Evolutionary conservation across 2,888 invertebrate species (phyloP), one percentile per base, ranked within the genome.

Genomic region (Dasypolia templi): DNA sequence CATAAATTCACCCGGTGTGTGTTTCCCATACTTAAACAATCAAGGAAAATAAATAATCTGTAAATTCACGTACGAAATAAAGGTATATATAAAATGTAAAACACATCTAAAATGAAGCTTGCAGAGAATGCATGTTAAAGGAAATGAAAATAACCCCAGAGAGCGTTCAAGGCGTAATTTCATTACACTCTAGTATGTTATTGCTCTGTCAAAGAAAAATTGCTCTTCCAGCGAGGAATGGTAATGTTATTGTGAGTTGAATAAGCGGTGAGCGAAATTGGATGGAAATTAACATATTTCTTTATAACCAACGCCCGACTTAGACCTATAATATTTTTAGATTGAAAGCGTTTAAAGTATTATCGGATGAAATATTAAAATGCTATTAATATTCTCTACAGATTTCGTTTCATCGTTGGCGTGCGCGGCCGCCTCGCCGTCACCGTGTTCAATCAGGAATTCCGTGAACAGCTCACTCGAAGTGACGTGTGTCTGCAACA

Each of bases 401-500:
- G 95, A 92, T 91, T 95, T 93, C 84, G 88, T 86, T 65, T 93
- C 94, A 62, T 85, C 89, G 35, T 85, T 95, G 73, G 87, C 89
- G 71, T 95, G 95, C 75, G 90, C 92, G 42, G 85, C 91, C 3
- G 87, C 86, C 14, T 81, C 80, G 64, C 86, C 86, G 68, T 69
- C 83, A 11, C 87, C 93, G 6, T 95, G 95, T 87, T 88, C 91
- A 75, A 85, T 95, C 84, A 84, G 86, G 42, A 87, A 88, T 78
- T 84, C 87, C 69, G 84, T 88, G 53, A 90, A 89, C 78, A 89
- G 89, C 80, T 89, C 88, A 79, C 87, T 92, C 73, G 86, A 90
- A 83, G 82, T 95, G 84, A 92, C 89, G 76, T 96, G 95, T 88
- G 89, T 91, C 78, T 96, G 96, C 86, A 70, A 84, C 73, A 89